phyloP scores from a whole-genome alignment of 2,888 invertebrate species.

The Mantis religiosa region DNA sequence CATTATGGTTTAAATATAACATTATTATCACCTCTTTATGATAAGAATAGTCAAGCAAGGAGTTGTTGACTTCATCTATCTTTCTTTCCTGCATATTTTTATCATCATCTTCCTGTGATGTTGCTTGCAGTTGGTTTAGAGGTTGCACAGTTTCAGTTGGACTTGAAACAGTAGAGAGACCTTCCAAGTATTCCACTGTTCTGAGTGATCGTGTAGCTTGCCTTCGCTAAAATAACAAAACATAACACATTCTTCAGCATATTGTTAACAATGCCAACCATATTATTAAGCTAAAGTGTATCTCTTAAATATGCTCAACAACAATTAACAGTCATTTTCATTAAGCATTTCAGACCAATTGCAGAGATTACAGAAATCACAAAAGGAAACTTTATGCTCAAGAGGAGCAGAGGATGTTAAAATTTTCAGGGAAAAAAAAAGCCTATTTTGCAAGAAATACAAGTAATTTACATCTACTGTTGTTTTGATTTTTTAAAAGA shows the following conservation, averaged over 20 bases:
- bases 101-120: not conserved
- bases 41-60: not conserved
- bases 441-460: no score
- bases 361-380: no score
- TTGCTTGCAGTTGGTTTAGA: not conserved
- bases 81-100: not conserved
- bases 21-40: not conserved
- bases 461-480: no score
- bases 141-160: not conserved
- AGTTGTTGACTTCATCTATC: not conserved
- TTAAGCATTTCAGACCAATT: no score
- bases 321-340: no score
- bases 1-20: no score
- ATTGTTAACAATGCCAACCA: not conserved
- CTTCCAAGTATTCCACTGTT: not conserved
- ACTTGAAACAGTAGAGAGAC: not conserved
- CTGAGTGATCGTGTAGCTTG: not conserved
- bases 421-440: no score
- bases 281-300: not conserved
- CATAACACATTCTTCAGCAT: not conserved
- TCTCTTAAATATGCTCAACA: no score
- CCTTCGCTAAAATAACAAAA: not conserved
- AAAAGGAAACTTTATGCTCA: no score
- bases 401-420: no score
- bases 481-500: no score